Base-by-base conservation (phyloP, 2,113 vertebrate species). In the Budorcas taxicolor region DNA sequence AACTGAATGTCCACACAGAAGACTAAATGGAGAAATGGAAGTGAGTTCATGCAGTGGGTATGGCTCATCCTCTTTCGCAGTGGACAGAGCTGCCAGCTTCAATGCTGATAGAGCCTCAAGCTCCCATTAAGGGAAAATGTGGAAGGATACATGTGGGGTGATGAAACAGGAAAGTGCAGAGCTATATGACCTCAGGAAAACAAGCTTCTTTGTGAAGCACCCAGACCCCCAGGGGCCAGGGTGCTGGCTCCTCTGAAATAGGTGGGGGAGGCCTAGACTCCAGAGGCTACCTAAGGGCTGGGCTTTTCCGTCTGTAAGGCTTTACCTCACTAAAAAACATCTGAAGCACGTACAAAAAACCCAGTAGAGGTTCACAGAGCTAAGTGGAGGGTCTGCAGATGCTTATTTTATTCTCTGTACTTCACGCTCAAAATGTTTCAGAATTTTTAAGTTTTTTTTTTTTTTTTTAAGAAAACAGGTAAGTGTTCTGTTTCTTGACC, bases 351-450 rank as follows among this genome's bases (percentile, higher is more conserved):
- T 27, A 76, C 62, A 47, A 31, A 76, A 94, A 95, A 27, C 5
- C 12, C 45, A 19, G 7, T 10, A 82, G 50, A 31, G 7, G 58
- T 74, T 60, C 45, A 3, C 1, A 15, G 40, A 36, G 45, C 55
- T 25, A 10, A 15, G 78, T 4, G 16, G 43, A 45, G 11, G 31
- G 14, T 15, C 86, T 90, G 7, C 15, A 36, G 60, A 8, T 89
- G 64, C 71, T 94, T 82, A 23, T 91, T 95, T 97, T 93, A 71
- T 55, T 52, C 45, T 71, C 88, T 85, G 25, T 29, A 45, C 45
- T 84, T 33, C 53, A 31, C 9, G 40, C 83, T 84, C 47, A 31
- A 76, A 93, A 90, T 1, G 1, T 43, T 21, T 89, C 5, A 1
- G 52, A 31, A 52, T 80, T 86, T 90, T 93, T 95, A 83, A 53